A percentile compares a stretch with the other conserved stretches of the same genome.
Conservation (phyloP, 2,113 vertebrate genomes). For the Lepus americanus region DNA sequence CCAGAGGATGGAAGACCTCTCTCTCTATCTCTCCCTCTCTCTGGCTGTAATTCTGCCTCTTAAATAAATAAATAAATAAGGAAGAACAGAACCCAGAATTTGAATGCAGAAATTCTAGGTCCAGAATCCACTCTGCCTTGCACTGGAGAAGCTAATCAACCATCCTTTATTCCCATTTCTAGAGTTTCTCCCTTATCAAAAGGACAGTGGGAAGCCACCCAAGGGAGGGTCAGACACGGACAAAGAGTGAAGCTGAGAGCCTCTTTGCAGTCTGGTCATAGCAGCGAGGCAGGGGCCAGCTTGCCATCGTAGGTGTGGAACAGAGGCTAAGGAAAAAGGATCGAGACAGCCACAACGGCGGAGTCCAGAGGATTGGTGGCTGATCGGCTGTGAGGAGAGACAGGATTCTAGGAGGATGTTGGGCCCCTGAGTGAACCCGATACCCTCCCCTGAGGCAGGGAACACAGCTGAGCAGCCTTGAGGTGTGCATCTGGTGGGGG, state of each 20-base stretch:
- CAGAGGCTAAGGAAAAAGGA: background rate
- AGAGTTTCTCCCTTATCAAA: background rate
- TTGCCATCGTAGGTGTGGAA: background rate
- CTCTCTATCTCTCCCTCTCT: too few species aligned
- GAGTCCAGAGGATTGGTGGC: background rate
- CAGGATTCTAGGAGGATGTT: background rate
- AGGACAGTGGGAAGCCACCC: background rate
- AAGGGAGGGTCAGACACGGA: background rate
- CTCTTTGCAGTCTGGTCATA: background rate
- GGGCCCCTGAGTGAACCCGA: background rate
- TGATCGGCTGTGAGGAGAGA: background rate
- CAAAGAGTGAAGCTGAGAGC: conserved; percentile 2
- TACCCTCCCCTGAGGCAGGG: background rate
- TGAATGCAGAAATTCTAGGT: background rate
- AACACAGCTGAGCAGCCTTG: background rate
- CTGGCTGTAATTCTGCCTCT: too few species aligned
- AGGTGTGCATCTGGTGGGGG: background rate
- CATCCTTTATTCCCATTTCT: background rate
- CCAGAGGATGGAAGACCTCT: too few species aligned
- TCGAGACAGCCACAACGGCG: background rate
- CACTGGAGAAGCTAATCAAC: background rate
- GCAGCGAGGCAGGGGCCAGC: background rate
- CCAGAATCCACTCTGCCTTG: background rate
- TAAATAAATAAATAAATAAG: too few species aligned
- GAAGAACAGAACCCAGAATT: background rate